phyloP scores from a whole-genome alignment of 2,113 vertebrate species.

The Rostratula benghalensis region DNA sequence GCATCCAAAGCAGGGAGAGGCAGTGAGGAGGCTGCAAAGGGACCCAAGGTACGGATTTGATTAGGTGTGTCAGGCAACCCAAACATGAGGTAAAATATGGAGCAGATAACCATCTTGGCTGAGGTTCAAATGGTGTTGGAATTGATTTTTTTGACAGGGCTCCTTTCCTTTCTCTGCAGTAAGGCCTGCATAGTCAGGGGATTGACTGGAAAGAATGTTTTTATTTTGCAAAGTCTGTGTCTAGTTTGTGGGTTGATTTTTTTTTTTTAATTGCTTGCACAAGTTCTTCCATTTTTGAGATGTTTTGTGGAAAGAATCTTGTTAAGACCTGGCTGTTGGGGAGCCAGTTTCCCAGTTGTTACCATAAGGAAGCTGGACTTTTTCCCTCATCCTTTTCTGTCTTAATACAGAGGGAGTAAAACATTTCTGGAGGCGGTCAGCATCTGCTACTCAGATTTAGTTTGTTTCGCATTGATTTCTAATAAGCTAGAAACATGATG shows the following conservation, averaged over 20 bases:
- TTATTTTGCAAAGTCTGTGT: background rate
- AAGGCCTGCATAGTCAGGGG: background rate
- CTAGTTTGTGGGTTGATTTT: background rate
- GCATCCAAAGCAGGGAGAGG: background rate
- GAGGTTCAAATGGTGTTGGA: background rate
- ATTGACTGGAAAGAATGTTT: background rate
- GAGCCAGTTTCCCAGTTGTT: background rate
- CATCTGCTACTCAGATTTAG: constrained; percentile 3
- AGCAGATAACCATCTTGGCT: background rate
- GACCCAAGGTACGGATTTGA: constrained; percentile 2
- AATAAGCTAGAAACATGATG: background rate
- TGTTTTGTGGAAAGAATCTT: background rate
- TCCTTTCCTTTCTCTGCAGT: background rate
- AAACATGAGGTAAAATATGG: background rate
- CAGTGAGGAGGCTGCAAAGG: background rate
- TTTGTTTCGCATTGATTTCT: constrained; percentile 1
- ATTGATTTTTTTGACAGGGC: background rate
- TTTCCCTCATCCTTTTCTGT: background rate
- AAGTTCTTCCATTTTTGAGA: background rate
- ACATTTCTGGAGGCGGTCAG: background rate
- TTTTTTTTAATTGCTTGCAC: background rate
- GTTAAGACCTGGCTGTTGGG: background rate
- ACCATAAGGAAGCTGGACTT: background rate
- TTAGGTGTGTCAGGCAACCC: constrained; percentile 21
- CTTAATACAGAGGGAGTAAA: background rate